Evolutionary conservation across 1,140 invertebrate genomes (phyloP).

Genomic region (Drosophila paulistorum): DNA sequence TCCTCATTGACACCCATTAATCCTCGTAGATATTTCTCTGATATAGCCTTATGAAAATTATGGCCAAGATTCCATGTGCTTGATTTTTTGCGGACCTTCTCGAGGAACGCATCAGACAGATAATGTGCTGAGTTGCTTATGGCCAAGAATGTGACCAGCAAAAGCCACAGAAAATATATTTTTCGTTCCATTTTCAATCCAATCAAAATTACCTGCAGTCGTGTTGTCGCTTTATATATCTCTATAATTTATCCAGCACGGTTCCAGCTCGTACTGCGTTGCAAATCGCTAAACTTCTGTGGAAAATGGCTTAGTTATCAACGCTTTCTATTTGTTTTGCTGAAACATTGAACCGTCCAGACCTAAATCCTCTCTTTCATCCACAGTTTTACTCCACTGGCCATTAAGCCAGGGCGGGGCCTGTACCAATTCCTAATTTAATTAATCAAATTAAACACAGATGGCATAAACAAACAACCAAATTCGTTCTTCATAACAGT

Average conservation of each 20-base stretch:
- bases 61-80: constrained; percentile 89
- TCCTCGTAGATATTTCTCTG: constrained; percentile 85
- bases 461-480: too few relatives aligned
- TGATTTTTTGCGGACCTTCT: constrained; percentile 86
- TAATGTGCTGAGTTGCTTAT: constrained; percentile 21
- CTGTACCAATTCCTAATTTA: too few relatives aligned
- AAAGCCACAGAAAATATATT: constrained; percentile 49
- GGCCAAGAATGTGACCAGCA: constrained; percentile 18
- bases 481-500: too few relatives aligned
- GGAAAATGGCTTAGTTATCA: neutral
- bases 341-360: too few relatives aligned
- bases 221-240: neutral
- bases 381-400: too few relatives aligned
- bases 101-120: constrained; percentile 85
- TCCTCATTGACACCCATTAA: constrained; percentile 89
- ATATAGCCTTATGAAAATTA: constrained; percentile 86
- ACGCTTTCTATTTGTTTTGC: neutral
- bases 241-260: neutral
- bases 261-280: neutral
- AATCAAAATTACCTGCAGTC: constrained; percentile 20
- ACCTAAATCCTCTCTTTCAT: too few relatives aligned
- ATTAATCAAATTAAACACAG: too few relatives aligned
- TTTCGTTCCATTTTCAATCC: constrained; percentile 14
- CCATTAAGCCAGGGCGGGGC: too few relatives aligned
- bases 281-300: neutral